phyloP scores from a whole-genome alignment of 2,888 invertebrate species.

The Dorcus parallelipipedus region DNA sequence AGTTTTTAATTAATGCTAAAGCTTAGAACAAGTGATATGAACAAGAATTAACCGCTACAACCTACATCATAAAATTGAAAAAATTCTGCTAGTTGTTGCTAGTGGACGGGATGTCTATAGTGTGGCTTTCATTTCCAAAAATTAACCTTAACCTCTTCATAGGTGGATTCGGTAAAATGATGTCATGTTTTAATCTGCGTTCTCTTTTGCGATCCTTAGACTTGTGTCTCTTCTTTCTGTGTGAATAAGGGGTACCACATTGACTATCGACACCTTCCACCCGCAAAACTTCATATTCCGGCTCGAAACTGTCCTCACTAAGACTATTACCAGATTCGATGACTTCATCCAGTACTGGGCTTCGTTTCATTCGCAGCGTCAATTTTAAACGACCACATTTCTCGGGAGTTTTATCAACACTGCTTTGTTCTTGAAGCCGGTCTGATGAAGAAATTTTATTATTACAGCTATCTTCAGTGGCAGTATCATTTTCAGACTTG shows the following conservation, averaged over 20 bases:
- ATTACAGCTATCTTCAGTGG: constrained; percentile 13
- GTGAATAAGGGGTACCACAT: constrained; percentile 52
- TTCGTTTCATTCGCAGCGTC: constrained; percentile 82
- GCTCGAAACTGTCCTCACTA: constrained; percentile 63
- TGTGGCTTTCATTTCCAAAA: constrained; percentile 85
- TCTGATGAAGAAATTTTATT: constrained; percentile 11
- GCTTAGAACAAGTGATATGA: constrained; percentile 11
- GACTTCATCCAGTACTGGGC: constrained; percentile 80
- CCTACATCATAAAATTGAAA: constrained; percentile 1
- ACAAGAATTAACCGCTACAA: constrained; percentile 3
- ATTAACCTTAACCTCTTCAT: constrained; percentile 84
- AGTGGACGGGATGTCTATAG: constrained; percentile 82
- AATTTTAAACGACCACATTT: constrained; percentile 63
- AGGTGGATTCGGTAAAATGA: constrained; percentile 62
- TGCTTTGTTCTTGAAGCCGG: constrained; percentile 14
- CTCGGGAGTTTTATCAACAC: constrained; percentile 37
- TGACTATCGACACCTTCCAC: constrained; percentile 67
- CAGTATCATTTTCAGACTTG: constrained; percentile 30
- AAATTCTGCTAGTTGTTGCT: constrained; percentile 50
- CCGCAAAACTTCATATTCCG: constrained; percentile 81
- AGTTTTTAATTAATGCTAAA: not conserved
- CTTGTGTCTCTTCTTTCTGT: constrained; percentile 62
- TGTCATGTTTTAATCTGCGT: constrained; percentile 40
- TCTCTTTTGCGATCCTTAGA: constrained; percentile 50
- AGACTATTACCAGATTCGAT: constrained; percentile 75